These are phyloP conservation scores for Thaumatotibia leucotreta DNA, from an alignment of 1,140 invertebrate species.

Conservation along the genomic window DNA sequence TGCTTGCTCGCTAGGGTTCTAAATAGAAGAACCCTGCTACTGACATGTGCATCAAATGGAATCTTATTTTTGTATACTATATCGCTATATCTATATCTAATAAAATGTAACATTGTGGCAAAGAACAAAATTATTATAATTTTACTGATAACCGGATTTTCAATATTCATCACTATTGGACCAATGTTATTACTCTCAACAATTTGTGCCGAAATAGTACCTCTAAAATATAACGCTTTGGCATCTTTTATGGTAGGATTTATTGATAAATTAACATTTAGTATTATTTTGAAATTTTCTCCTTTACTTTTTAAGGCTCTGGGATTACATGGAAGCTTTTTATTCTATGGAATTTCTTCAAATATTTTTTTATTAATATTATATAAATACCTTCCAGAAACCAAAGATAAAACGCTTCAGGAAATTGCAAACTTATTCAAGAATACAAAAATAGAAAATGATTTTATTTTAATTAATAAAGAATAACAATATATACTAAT, in stretches of 20 bases:
- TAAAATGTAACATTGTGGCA: constrained; percentile 18
- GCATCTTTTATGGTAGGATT: constrained; percentile 24
- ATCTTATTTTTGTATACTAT: constrained; percentile 29
- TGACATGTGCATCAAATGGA: constrained; percentile 21
- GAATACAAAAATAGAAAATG: not conserved
- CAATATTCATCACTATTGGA: constrained; percentile 29
- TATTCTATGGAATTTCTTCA: constrained; percentile 27
- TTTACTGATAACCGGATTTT: constrained; percentile 27
- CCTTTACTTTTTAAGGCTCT: constrained; percentile 28
- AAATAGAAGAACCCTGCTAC: constrained; percentile 25
- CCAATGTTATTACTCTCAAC: constrained; percentile 33
- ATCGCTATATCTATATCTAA: constrained; percentile 28
- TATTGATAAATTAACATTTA: constrained; percentile 22
- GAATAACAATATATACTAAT: not conserved
- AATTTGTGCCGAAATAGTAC: constrained; percentile 33
- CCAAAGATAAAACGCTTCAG: constrained; percentile 34
- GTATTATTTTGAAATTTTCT: constrained; percentile 24
- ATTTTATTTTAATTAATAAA: not conserved
- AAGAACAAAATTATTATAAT: constrained; percentile 29
- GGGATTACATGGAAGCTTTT: constrained; percentile 27
- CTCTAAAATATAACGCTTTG: constrained; percentile 23
- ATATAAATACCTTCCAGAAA: constrained; percentile 34
- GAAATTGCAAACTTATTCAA: constrained; percentile 10
- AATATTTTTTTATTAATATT: constrained; percentile 25
- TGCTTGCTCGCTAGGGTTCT: constrained; percentile 27